Evolutionary conservation across 2,113 vertebrate species (phyloP).

Genomic region (Bufo bufo): DNA sequence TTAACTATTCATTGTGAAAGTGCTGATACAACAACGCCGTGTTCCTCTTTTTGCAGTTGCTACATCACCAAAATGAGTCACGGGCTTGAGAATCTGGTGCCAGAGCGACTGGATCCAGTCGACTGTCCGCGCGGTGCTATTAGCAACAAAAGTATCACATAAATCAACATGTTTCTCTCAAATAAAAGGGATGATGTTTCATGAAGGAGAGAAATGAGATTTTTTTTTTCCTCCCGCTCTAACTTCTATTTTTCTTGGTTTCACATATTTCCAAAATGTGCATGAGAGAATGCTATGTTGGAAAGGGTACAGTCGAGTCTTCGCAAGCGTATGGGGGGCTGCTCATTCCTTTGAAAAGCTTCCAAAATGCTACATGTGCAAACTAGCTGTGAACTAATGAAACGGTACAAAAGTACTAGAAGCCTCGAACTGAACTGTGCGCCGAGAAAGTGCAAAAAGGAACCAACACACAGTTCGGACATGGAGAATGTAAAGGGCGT

Average conservation of each 20-base stretch:
- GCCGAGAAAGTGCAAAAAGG: background rate
- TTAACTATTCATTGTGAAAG: constrained; percentile 54
- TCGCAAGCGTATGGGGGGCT: constrained; percentile 26
- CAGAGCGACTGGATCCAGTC: constrained; percentile 29
- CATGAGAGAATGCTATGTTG: constrained; percentile 42
- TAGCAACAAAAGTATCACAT: constrained; percentile 51
- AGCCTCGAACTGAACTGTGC: background rate
- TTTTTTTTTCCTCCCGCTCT: background rate
- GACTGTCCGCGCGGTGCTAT: constrained; percentile 22
- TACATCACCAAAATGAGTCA: constrained; percentile 54
- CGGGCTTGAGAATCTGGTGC: background rate
- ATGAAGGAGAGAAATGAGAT: constrained; percentile 26
- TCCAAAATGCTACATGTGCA: constrained; percentile 17
- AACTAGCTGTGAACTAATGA: constrained; percentile 42
- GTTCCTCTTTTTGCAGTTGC: constrained; percentile 54
- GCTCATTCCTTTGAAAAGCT: constrained; percentile 48
- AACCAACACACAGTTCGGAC: background rate
- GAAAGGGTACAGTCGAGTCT: constrained; percentile 31
- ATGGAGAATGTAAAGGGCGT: background rate
- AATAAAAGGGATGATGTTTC: constrained; percentile 53
- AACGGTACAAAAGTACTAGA: background rate
- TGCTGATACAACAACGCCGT: constrained; percentile 53
- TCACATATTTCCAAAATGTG: constrained; percentile 52
- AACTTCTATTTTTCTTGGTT: constrained; percentile 39
- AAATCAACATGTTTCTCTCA: constrained; percentile 43